phyloP scores from a whole-genome alignment of 2,113 vertebrate species.

The Rhizomys pruinosus region DNA sequence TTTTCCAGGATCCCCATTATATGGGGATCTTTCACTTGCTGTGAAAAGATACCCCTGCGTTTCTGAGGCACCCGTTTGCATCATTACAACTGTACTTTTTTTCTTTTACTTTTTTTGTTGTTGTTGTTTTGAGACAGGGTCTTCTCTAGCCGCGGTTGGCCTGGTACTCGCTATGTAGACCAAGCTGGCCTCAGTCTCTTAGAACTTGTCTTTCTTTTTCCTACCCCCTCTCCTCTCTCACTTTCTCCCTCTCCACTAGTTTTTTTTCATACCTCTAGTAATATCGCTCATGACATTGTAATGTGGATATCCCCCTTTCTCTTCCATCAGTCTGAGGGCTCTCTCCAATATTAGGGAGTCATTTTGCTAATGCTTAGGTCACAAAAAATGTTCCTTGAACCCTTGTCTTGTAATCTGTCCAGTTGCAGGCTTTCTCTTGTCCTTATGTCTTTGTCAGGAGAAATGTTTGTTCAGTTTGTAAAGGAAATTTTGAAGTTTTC shows the following conservation, averaged over 20 bases:
- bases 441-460: constrained; percentile 14
- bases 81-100: not conserved
- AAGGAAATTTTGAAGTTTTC: constrained; percentile 39
- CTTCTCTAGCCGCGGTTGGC: too few species aligned
- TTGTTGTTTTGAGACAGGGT: too few species aligned
- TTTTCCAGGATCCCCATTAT: not conserved
- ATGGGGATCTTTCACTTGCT: not conserved
- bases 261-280: not conserved
- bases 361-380: not conserved
- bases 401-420: not conserved
- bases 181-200: too few species aligned
- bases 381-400: constrained; percentile 1
- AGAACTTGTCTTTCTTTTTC: too few species aligned
- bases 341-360: not conserved
- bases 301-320: not conserved
- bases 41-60: not conserved
- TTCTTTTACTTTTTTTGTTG: too few species aligned
- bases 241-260: too few species aligned
- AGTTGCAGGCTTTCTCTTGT: not conserved
- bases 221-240: too few species aligned
- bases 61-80: not conserved
- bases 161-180: too few species aligned
- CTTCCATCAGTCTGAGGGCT: not conserved
- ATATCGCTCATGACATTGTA: not conserved
- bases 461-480: constrained; percentile 4